Evolutionary conservation across 2,888 invertebrate species (phyloP).

Genomic region (Periphyllus acericola): DNA sequence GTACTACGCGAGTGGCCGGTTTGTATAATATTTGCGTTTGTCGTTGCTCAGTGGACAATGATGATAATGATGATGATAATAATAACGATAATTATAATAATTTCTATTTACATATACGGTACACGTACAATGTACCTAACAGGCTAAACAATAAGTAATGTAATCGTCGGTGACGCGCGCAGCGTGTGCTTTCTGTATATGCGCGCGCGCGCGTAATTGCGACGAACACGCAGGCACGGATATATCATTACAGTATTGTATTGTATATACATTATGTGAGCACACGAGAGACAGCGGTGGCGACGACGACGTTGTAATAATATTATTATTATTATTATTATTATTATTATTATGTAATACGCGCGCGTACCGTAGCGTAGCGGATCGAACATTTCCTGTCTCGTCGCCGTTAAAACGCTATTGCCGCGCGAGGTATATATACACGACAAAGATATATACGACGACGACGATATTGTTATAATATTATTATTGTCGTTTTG

Average conservation of each 20-base stretch:
- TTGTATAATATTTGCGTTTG: neutral
- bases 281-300: neutral
- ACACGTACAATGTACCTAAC: neutral
- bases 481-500: neutral
- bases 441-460: neutral
- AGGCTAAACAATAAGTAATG: neutral
- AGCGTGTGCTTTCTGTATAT: neutral
- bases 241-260: neutral
- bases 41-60: neutral
- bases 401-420: constrained; percentile 7
- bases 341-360: neutral
- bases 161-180: constrained; percentile 37
- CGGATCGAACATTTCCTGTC: constrained; percentile 51
- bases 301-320: neutral
- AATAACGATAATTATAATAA: neutral
- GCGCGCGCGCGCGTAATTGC: constrained; percentile 24
- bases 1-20: neutral
- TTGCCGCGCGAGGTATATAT: neutral
- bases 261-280: no score
- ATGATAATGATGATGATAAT: neutral
- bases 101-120: neutral
- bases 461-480: neutral
- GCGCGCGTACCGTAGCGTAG: constrained; percentile 24
- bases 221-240: constrained; percentile 22
- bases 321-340: constrained; percentile 6